Conservation (phyloP, 2,888 invertebrate genomes). For the Gastracanthus pulcherrimus region DNA sequence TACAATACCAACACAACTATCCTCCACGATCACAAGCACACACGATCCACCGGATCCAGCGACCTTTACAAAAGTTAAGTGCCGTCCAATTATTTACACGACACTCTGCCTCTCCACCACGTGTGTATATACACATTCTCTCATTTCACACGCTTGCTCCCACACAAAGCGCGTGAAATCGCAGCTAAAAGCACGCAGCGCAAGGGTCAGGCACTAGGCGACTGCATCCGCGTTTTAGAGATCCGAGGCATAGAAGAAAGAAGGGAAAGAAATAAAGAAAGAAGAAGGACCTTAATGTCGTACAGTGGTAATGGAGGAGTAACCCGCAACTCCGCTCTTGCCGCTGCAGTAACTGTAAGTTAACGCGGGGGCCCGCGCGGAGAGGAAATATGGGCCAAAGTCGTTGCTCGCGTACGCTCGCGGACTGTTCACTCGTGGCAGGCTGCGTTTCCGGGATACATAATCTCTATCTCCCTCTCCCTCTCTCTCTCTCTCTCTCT, state of each 20-base stretch:
- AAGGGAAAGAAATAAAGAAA: neutral
- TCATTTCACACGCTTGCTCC: neutral
- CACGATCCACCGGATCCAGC: no score
- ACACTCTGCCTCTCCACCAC: neutral
- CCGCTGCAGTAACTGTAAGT: conserved; percentile 41
- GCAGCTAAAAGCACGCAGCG: neutral
- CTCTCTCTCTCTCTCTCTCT: neutral
- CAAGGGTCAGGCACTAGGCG: neutral
- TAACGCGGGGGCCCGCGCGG: conserved; percentile 14
- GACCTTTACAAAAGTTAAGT: neutral
- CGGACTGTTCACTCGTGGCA: neutral
- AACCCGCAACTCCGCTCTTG: conserved; percentile 7
- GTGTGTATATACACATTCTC: neutral
- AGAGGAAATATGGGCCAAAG: conserved; percentile 48
- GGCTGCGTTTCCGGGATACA: conserved; percentile 30
- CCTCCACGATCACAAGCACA: no score
- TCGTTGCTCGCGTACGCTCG: conserved; percentile 13
- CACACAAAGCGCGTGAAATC: neutral
- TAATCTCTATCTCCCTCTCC: neutral
- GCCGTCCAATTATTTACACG: conserved; percentile 15
- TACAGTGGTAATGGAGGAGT: conserved; percentile 27
- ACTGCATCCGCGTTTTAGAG: neutral
- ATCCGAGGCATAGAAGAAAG: neutral
- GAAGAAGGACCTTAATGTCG: conserved; percentile 19
- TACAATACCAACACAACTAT: no score